phyloP scores from a whole-genome alignment of 2,888 invertebrate species.

The Fragum whitleyi region DNA sequence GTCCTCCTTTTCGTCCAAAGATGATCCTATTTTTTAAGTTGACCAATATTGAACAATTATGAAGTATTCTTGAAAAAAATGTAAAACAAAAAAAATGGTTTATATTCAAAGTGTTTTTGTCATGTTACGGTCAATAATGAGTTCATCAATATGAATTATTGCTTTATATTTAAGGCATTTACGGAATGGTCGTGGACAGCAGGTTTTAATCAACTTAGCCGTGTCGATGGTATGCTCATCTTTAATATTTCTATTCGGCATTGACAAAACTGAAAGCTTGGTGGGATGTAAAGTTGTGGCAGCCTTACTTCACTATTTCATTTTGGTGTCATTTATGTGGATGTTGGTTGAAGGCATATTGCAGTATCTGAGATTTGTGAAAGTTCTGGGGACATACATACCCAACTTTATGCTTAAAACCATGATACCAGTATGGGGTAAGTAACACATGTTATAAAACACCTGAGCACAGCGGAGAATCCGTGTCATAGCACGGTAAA shows the following conservation, averaged over 20 bases:
- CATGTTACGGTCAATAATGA: no score
- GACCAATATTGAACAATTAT: no score
- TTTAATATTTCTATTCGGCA: constrained; percentile 11
- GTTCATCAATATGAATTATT: no score
- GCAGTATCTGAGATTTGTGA: constrained; percentile 90
- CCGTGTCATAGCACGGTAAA: no score
- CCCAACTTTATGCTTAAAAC: constrained; percentile 89
- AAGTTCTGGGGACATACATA: constrained; percentile 87
- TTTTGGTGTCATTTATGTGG: constrained; percentile 86
- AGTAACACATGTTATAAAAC: no score
- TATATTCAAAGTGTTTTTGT: no score
- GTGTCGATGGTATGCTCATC: constrained; percentile 11
- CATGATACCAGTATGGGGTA: constrained; percentile 85
- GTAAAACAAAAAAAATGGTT: no score
- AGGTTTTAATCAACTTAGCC: constrained; percentile 80
- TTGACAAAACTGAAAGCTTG: neutral
- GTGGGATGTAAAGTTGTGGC: constrained; percentile 85
- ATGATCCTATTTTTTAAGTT: no score
- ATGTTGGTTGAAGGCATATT: constrained; percentile 90
- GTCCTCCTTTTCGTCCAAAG: no score
- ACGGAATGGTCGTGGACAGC: constrained; percentile 88
- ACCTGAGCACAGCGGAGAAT: no score
- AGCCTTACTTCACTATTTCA: constrained; percentile 74
- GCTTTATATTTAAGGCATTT: constrained; percentile 85
- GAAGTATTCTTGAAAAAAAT: no score